Evolutionary conservation across 2,113 vertebrate species (phyloP), one percentile per base, ranked within the genome.

Genomic region (Engraulis encrasicolus): DNA sequence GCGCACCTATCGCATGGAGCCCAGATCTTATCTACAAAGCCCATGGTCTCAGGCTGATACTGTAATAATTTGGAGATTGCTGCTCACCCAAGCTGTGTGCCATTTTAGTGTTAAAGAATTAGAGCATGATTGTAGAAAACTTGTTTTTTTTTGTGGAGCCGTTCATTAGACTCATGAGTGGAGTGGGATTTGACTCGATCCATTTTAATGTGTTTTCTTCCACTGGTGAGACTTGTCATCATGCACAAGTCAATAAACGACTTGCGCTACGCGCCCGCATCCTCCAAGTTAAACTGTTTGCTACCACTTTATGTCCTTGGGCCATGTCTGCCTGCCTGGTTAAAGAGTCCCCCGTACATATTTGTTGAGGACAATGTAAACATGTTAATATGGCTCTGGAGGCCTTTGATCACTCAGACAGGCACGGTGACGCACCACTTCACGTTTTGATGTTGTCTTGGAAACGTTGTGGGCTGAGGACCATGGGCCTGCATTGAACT

Each of bases 331-430:
- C 54, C 19, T n/a, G 19, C 20, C 54, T 66, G 23, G 58, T 7
- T 31, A 66, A 66, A 66, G 58, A 58, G 54, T 17, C 20, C 54
- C 54, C n/a, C 27, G 20, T 23, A 61, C n/a, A 61, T 61, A 54
- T n/a, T n/a, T n/a, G n/a, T 66, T 66, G 58, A 31, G n/a, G n/a
- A 66, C 27, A 66, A 66, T 66, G 58, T 31, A n/a, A 31, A 66
- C 27, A 66, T 66, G 58, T 27, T 31, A 27, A 31, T 23, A 27
- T 11, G n/a, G 31, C 58, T 31, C 31, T 7, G 6, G 2, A 12
- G 31, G 7, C 31, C 12, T 66, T 14, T 66, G 58, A 27, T 31
- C 23, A 31, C 58, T 11, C 7, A 66, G 27, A 66, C 40, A 45
- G 40, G 3, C 40, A 45, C 3, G 40, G 40, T 45, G 40, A 45